Evolutionary conservation across 2,888 invertebrate genomes (phyloP).

Genomic region (Nezara viridula): DNA sequence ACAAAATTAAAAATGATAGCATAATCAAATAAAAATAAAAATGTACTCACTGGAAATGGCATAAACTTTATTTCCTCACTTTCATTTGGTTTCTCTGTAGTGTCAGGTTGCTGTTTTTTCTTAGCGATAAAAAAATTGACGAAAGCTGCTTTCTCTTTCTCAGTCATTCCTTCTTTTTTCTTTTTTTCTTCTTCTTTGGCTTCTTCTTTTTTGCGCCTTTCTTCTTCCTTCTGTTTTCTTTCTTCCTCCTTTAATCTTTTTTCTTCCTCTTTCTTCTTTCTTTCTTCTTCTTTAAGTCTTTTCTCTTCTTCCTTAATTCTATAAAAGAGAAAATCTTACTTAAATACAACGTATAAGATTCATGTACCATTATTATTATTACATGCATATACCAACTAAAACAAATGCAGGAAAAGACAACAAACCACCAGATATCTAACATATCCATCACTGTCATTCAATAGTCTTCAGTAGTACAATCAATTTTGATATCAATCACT

Average conservation of each 20-base stretch:
- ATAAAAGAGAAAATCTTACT: slow-evolving; percentile 71
- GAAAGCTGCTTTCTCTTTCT: slow-evolving; percentile 70
- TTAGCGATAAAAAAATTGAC: slow-evolving; percentile 79
- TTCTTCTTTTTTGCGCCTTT: slow-evolving; percentile 71
- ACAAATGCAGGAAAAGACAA: too few species aligned
- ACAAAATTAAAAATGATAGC: too few species aligned
- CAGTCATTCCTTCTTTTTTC: slow-evolving; percentile 62
- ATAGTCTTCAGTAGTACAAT: too few species aligned
- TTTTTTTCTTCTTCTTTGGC: slow-evolving; percentile 62
- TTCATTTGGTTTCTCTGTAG: slow-evolving; percentile 69
- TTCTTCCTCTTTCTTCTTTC: slow-evolving; percentile 61
- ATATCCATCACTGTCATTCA: too few species aligned
- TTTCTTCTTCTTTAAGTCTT: slow-evolving; percentile 62
- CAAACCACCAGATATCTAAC: too few species aligned
- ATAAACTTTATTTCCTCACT: slow-evolving; percentile 73
- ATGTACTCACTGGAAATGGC: slow-evolving; percentile 74
- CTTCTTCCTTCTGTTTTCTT: slow-evolving; percentile 66
- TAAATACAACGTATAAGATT: background rate
- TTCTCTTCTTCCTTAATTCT: slow-evolving; percentile 66
- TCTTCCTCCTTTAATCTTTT: slow-evolving; percentile 69
- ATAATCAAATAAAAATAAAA: too few species aligned
- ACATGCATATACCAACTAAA: too few species aligned
- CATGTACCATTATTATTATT: too few species aligned
- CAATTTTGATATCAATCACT: too few species aligned
- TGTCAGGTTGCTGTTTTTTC: slow-evolving; percentile 70